Evolutionary conservation across 2,888 invertebrate species (phyloP).

Genomic region (Nephrocerus scutellatus): DNA sequence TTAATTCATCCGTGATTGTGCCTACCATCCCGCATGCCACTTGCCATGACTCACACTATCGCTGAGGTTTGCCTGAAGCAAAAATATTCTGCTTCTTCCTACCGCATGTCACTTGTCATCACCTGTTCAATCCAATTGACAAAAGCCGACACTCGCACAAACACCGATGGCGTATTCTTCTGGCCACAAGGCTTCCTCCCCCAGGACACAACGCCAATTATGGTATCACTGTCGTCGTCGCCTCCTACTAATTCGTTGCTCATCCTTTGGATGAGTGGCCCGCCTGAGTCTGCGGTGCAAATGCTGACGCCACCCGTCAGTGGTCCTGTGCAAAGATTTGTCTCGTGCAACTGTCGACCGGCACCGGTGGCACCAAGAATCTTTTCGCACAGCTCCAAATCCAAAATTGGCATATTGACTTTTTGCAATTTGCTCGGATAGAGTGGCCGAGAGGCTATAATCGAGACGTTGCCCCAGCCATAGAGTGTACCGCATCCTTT

Average conservation of each 20-base stretch:
- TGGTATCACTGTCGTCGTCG: constrained; percentile 28
- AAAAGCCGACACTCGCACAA: constrained; percentile 49
- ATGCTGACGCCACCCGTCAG: constrained; percentile 41
- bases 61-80: no score
- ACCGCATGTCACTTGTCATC: constrained; percentile 24
- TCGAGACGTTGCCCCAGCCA: constrained; percentile 45
- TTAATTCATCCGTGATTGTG: no score
- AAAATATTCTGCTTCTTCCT: no score
- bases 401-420: constrained; percentile 39
- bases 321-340: constrained; percentile 44
- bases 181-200: constrained; percentile 49
- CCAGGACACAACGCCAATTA: constrained; percentile 52
- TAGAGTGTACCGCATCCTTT: constrained; percentile 40
- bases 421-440: constrained; percentile 39
- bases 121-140: constrained; percentile 43
- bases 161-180: constrained; percentile 48
- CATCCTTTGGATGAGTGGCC: constrained; percentile 40
- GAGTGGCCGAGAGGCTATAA: constrained; percentile 37
- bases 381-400: constrained; percentile 35
- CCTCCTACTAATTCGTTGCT: constrained; percentile 27
- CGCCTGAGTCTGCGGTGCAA: constrained; percentile 44
- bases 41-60: no score
- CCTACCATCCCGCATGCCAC: no score
- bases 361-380: constrained; percentile 36
- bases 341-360: constrained; percentile 38